These are phyloP conservation scores for Dorcus parallelipipedus DNA, from an alignment of 2,888 invertebrate genomes.

Conservation along the genomic window DNA sequence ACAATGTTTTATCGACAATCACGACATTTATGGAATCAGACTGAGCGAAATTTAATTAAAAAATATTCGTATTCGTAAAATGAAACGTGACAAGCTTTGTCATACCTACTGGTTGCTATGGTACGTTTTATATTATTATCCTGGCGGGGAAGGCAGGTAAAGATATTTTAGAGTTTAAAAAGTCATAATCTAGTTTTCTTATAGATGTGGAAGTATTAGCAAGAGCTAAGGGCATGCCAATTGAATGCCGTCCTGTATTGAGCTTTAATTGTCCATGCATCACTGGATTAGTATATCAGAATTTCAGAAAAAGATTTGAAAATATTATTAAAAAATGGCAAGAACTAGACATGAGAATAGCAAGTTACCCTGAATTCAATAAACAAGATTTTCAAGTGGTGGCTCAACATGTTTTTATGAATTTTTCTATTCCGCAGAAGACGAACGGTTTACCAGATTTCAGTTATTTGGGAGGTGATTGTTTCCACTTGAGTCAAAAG, in stretches of 20 bases:
- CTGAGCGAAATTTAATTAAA: too few species aligned
- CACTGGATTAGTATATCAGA: slow-evolving; percentile 44
- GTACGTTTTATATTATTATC: too few species aligned
- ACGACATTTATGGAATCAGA: too few species aligned
- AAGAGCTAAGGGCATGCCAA: slow-evolving; percentile 43
- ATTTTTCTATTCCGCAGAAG: slow-evolving; percentile 47
- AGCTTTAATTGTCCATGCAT: slow-evolving; percentile 58
- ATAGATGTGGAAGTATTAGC: slow-evolving; percentile 48
- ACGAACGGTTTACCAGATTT: slow-evolving; percentile 50
- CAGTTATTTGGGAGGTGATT: slow-evolving; percentile 56
- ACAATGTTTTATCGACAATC: too few species aligned
- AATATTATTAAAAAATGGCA: slow-evolving; percentile 56
- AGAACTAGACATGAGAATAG: slow-evolving; percentile 52
- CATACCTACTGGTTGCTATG: too few species aligned
- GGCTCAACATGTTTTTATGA: slow-evolving; percentile 51
- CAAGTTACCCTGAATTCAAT: slow-evolving; percentile 48
- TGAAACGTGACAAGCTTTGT: too few species aligned
- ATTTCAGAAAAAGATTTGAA: slow-evolving; percentile 41
- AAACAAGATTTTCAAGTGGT: slow-evolving; percentile 59
- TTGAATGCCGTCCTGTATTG: slow-evolving; percentile 47
- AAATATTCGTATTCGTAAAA: too few species aligned
- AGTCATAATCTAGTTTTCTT: slow-evolving; percentile 12
- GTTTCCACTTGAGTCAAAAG: slow-evolving; percentile 63
- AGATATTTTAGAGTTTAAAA: slow-evolving; percentile 15
- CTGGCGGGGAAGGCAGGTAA: too few species aligned